A percentile compares a stretch with the other conserved stretches of the same genome.
Evolutionary conservation across 2,888 invertebrate genomes (phyloP).

Genomic region (Tetrapedia diversipes): DNA sequence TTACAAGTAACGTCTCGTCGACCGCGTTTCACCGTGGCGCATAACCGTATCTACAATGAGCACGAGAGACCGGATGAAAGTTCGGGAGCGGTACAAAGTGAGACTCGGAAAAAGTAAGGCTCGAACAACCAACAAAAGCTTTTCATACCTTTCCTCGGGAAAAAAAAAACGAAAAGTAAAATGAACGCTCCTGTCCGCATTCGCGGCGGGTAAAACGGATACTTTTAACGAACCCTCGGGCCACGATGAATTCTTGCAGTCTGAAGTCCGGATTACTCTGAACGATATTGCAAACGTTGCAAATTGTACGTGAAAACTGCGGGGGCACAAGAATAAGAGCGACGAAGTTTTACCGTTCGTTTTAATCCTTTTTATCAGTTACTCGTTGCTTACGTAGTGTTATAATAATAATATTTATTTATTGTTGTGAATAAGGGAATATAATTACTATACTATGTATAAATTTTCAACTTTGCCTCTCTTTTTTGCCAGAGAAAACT

Average conservation of each 20-base stretch:
- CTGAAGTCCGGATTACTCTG: too few relatives aligned
- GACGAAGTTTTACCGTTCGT: too few relatives aligned
- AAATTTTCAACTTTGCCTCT: too few relatives aligned
- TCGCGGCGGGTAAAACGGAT: conserved; percentile 3
- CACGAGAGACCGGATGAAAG: conserved; percentile 11
- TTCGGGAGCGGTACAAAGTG: conserved; percentile 18
- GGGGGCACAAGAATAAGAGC: too few relatives aligned
- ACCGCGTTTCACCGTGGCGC: conserved; percentile 15
- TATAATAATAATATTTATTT: too few relatives aligned
- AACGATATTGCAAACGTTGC: too few relatives aligned
- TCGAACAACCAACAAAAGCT: conserved; percentile 18
- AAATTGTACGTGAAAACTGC: too few relatives aligned
- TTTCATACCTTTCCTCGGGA: conserved; percentile 11
- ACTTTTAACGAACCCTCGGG: not conserved
- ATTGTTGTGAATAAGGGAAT: too few relatives aligned
- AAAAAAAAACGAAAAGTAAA: not conserved
- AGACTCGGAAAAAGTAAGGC: conserved; percentile 26
- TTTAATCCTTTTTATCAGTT: too few relatives aligned
- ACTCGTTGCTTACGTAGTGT: too few relatives aligned
- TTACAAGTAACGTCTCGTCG: conserved; percentile 33
- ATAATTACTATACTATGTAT: too few relatives aligned
- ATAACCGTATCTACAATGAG: conserved; percentile 26
- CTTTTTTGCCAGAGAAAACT: too few relatives aligned
- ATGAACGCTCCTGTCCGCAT: not conserved
- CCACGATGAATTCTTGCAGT: not conserved